Conservation (phyloP, 2,113 vertebrate species). For the Hydropotes inermis region DNA sequence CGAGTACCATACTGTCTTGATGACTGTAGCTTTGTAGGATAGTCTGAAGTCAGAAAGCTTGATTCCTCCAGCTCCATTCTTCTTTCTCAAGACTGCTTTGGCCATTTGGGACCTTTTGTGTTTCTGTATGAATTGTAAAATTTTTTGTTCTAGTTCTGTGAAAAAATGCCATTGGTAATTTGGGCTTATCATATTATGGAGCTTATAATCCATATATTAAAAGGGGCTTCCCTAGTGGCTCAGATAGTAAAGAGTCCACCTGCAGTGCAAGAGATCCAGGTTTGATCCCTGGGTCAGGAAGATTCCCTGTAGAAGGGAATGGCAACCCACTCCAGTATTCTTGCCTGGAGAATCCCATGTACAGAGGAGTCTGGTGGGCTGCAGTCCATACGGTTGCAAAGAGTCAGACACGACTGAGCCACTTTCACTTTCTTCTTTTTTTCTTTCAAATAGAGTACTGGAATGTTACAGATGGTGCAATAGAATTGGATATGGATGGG, state of each 20-base stretch:
- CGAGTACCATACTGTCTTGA: background rate
- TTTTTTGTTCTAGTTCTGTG: background rate
- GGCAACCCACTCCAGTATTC: background rate
- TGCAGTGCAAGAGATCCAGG: background rate
- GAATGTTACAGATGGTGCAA: background rate
- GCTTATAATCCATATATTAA: background rate
- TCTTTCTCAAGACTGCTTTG: background rate
- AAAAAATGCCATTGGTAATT: background rate
- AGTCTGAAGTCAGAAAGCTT: background rate
- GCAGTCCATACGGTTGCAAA: background rate
- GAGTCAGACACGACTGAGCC: rapidly evolving
- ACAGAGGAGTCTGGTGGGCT: background rate
- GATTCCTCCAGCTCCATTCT: background rate
- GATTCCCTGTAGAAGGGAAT: background rate
- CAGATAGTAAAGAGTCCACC: background rate
- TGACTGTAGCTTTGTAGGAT: background rate
- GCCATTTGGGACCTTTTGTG: background rate
- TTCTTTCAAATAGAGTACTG: background rate
- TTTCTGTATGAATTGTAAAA: background rate
- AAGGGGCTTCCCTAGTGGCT: background rate
- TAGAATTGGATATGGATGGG: background rate
- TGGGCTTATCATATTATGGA: background rate
- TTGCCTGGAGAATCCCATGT: background rate
- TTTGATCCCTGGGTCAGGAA: background rate
- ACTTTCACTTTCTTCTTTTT: background rate